Conservation (phyloP, 2,797 vertebrate genomes). For the Vipera ursinii region DNA sequence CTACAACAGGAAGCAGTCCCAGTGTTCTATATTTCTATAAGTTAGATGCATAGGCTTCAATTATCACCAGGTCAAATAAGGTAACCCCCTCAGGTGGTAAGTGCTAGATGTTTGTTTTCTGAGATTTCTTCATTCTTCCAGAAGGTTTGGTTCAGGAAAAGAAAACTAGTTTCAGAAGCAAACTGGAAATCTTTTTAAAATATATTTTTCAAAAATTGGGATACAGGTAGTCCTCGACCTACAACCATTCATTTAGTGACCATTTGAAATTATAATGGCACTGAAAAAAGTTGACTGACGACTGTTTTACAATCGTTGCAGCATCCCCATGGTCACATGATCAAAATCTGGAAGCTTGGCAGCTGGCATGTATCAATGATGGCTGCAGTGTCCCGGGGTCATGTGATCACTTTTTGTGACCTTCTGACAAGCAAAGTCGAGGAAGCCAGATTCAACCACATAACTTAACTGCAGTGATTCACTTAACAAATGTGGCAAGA, state of each 20-base stretch:
- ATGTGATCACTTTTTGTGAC: background rate
- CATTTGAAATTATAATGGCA: background rate
- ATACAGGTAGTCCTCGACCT: background rate
- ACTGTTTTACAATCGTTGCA: background rate
- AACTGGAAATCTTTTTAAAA: background rate
- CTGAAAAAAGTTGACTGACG: background rate
- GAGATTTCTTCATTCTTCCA: background rate
- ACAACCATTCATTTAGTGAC: background rate
- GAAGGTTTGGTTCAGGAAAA: background rate
- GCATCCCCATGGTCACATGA: background rate
- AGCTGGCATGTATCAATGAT: background rate
- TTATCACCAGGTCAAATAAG: background rate
- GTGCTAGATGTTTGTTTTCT: background rate
- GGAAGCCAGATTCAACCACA: background rate
- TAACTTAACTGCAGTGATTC: background rate
- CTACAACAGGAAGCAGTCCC: background rate
- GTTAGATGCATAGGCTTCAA: background rate
- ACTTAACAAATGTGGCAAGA: too few species aligned
- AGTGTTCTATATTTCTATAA: background rate
- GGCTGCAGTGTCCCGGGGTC: background rate
- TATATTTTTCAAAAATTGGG: background rate
- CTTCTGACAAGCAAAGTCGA: background rate
- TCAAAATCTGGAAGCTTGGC: background rate
- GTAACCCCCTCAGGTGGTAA: background rate
- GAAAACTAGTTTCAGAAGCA: background rate